These are phyloP conservation scores for Excalfactoria chinensis DNA, from an alignment of 2,113 vertebrate genomes.

Conservation along the genomic window DNA sequence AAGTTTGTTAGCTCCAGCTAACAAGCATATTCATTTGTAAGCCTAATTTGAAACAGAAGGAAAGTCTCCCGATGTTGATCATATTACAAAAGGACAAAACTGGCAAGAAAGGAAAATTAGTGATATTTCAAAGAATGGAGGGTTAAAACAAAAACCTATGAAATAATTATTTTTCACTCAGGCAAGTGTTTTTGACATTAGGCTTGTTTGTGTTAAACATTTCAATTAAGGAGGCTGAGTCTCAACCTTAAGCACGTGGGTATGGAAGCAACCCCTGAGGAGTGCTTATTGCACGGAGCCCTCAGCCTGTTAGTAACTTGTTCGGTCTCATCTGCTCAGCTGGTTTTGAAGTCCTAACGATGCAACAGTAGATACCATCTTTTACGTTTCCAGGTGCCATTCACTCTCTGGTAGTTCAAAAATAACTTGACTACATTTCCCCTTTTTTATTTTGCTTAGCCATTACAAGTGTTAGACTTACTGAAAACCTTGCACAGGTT, in stretches of 20 bases:
- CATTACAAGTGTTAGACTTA: not conserved
- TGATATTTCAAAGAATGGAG: conserved; percentile 9
- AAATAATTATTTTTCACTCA: not conserved
- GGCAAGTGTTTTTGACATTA: not conserved
- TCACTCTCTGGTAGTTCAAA: not conserved
- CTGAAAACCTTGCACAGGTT: not conserved
- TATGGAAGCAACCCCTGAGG: not conserved
- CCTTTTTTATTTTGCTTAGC: not conserved
- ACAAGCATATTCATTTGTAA: conserved; percentile 14
- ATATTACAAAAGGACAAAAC: not conserved
- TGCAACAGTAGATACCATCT: not conserved
- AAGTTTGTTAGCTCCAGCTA: conserved; percentile 14
- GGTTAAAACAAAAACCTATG: conserved; percentile 18
- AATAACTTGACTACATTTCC: not conserved
- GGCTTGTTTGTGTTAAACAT: not conserved
- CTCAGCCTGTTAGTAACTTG: not conserved
- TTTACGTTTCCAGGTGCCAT: not conserved
- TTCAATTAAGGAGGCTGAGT: not conserved
- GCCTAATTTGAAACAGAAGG: conserved; percentile 49
- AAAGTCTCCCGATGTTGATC: not conserved
- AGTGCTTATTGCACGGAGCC: accelerated
- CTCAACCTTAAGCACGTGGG: not conserved
- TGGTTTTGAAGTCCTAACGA: not conserved
- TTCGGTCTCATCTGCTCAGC: not conserved
- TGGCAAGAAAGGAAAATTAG: conserved; percentile 14